Conservation (phyloP, 2,797 vertebrate genomes). For the Cossypha dichroa region DNA sequence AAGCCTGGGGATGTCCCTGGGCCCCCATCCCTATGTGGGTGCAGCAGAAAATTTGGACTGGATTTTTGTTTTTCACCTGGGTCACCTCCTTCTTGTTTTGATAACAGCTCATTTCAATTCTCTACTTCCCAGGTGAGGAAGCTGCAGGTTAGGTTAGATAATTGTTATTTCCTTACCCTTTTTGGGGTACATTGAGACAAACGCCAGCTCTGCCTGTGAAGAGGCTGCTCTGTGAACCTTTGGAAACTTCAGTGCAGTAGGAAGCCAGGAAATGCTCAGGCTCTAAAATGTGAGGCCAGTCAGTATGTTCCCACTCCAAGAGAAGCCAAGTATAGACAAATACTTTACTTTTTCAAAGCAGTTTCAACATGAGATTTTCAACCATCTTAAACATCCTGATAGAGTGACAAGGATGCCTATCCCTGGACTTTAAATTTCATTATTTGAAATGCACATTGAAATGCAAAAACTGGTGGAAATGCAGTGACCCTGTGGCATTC, state of each 20-base stretch:
- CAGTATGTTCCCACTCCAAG: neutral
- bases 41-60: neutral
- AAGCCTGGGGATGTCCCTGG: neutral
- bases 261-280: neutral
- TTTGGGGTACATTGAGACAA: neutral
- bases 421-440: neutral
- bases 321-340: neutral
- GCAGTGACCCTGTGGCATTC: neutral
- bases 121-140: neutral
- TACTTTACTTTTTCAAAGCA: neutral
- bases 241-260: neutral
- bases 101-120: neutral
- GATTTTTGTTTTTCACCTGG: neutral
- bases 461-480: neutral
- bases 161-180: neutral
- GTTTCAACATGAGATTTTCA: neutral
- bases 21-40: neutral
- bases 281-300: neutral
- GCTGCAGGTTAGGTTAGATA: neutral
- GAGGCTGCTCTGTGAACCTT: neutral
- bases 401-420: neutral
- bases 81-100: neutral
- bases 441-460: neutral
- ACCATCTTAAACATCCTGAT: neutral
- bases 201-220: neutral